phyloP scores from a whole-genome alignment of 2,797 vertebrate species.

The Dicrostonyx torquatus region DNA sequence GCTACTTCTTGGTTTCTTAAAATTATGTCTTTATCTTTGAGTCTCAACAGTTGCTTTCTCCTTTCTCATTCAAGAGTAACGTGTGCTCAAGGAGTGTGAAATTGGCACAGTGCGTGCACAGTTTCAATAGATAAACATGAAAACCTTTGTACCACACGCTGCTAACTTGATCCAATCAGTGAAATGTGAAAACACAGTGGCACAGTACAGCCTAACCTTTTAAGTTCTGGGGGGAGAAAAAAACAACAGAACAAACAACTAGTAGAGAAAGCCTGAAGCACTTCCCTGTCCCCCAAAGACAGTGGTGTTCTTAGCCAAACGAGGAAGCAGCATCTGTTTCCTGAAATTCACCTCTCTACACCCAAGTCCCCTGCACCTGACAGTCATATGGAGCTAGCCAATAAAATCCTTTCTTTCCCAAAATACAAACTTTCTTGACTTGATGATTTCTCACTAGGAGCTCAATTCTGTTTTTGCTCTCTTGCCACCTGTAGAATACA shows the following conservation, averaged over 20 bases:
- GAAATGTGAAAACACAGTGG: constrained; percentile 26
- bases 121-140: constrained; percentile 61
- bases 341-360: background rate
- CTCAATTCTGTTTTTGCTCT: background rate
- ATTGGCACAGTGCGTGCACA: constrained; percentile 48
- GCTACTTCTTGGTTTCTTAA: constrained; percentile 56
- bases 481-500: background rate
- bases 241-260: background rate
- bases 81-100: constrained; percentile 70
- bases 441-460: background rate
- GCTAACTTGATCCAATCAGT: constrained; percentile 39
- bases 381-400: background rate
- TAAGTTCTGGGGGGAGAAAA: background rate
- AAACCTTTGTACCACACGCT: background rate
- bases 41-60: background rate
- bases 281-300: background rate
- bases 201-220: constrained; percentile 13
- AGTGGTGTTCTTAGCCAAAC: background rate
- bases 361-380: background rate
- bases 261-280: background rate
- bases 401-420: background rate
- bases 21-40: constrained; percentile 61
- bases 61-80: constrained; percentile 36
- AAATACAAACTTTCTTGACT: background rate
- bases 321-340: background rate